Evolutionary conservation across 1,140 invertebrate genomes (phyloP), one percentile per base, ranked within the genome.

Genomic region (Euglossa dilemma): DNA sequence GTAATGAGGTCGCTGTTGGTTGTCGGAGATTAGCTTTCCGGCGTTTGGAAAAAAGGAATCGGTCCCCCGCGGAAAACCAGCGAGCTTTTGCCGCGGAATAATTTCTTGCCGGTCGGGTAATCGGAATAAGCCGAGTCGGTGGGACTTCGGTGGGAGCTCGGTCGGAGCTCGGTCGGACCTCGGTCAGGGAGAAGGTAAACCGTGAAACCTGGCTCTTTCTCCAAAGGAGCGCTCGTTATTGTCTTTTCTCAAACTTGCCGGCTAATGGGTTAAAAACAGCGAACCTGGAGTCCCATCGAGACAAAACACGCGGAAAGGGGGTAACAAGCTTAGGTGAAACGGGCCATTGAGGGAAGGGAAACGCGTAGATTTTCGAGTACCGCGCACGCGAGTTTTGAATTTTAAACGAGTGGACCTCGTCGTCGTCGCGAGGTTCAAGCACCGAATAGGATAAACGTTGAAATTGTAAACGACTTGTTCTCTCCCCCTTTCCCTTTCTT

Each of bases 231-330:
- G 11, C 43, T 23, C 12, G 36, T 66, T 63, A 18, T 45, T 28
- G 45, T 54, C 52, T 18, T 66, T 56, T 45, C 50, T n/a, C 72
- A n/a, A 74, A 47, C 14, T 64, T 66, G 18, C 23, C 16, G 9
- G 23, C 9, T 77, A 67, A 77, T 56, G 50, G 50, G 61, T 77
- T 77, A 43, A 67, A 67, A 77, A 25, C 47, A 56, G 36, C 16
- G 36, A 67, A 67, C 11, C n/a, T 45, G 47, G 9, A 66, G 61
- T 9, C 12, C 8, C 20, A 3, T 66, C 47, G 47, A 36, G 23
- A n/a, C 20, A 43, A 56, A 66, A 67, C 50, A 52, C 52, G 18
- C 6, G 28, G 18, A 56, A 54, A 20, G 2, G 23, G 50, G 9
- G 16, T 6, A 67, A 66, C 23, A 64, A 45, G 50, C 16, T 18